phyloP scores from a whole-genome alignment of 1,140 invertebrate species.

The Orius insidiosus region DNA sequence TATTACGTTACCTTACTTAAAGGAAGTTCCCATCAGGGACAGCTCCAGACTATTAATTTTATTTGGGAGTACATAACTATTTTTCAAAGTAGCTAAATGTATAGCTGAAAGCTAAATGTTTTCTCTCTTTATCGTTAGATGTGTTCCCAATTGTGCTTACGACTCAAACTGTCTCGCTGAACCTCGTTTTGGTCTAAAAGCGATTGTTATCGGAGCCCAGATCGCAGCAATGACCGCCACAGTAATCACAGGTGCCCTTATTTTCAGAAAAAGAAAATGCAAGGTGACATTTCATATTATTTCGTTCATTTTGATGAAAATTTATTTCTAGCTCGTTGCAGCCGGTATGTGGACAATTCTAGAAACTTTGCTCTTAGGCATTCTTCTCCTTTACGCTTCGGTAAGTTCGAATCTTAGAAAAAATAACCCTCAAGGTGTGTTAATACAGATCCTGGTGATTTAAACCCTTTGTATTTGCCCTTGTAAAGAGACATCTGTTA shows the following conservation, averaged over 20 bases:
- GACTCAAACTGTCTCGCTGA: constrained; percentile 17
- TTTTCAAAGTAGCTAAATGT: too few species aligned
- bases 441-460: too few species aligned
- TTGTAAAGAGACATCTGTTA: too few species aligned
- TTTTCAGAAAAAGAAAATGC: constrained; percentile 21
- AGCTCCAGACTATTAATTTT: too few species aligned
- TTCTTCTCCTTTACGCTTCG: constrained; percentile 66
- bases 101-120: background rate
- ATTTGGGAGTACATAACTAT: too few species aligned
- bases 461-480: too few species aligned
- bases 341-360: constrained; percentile 76
- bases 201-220: constrained; percentile 17
- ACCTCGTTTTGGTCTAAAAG: constrained; percentile 15
- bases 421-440: too few species aligned
- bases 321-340: constrained; percentile 47
- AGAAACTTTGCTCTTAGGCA: constrained; percentile 69
- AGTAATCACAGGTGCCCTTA: constrained; percentile 15
- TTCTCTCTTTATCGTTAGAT: constrained; percentile 14
- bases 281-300: constrained; percentile 15
- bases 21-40: too few species aligned
- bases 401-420: constrained; percentile 37
- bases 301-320: background rate
- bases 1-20: too few species aligned
- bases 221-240: constrained; percentile 16
- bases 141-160: constrained; percentile 18